Evolutionary conservation across 2,888 invertebrate species (phyloP), one percentile per base, ranked within the genome.

Genomic region (Drosophila nr. fundita): DNA sequence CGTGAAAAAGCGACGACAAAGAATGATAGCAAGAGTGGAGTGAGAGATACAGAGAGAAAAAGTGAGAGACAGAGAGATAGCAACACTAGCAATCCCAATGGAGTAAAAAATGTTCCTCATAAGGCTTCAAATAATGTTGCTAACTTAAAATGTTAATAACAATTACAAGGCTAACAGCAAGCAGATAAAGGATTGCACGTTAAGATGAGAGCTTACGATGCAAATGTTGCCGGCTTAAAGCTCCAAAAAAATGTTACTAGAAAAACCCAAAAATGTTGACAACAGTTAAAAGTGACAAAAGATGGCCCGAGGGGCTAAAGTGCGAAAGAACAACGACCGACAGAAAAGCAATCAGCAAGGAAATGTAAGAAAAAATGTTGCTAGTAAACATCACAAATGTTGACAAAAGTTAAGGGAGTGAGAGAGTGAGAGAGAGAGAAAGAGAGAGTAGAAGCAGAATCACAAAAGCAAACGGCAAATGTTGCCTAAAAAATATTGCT

Each of bases 401-500:
- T 15, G 15, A 24, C 45, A 45, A 24, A 15, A 15, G 21, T 24
- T 24, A 45, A 24, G 24, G 4, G 21, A 15, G 24, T 15, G 45
- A 7, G 15, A 15, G 32, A 32, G 15, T 7, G 32, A 32, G 32
- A 32, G 0, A 15, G 15, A 18, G 15, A 36, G 7, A 36, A 4
- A 1, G 4, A 21, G 15, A 7, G 21, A 45, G 7, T 21, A 4
- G 13, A 24, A 4, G 2, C 15, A 15, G 45, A 15, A 4, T 2
- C 4, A 45, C 34, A 49, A 32, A 36, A 65, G 67, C 69, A 68
- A 73, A 69, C 71, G 73, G 49, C 36, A 68, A 45, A 82, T 87
- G 87, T 87, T 84, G 85, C 82, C 63, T 58, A 67, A 69, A 67
- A 79, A 73, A 78, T 84, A 76, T 78, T 80, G 78, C 86, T 48